Evolutionary conservation across 2,113 vertebrate genomes (phyloP).

Genomic region (Calyptommatus sinebrachiatus): DNA sequence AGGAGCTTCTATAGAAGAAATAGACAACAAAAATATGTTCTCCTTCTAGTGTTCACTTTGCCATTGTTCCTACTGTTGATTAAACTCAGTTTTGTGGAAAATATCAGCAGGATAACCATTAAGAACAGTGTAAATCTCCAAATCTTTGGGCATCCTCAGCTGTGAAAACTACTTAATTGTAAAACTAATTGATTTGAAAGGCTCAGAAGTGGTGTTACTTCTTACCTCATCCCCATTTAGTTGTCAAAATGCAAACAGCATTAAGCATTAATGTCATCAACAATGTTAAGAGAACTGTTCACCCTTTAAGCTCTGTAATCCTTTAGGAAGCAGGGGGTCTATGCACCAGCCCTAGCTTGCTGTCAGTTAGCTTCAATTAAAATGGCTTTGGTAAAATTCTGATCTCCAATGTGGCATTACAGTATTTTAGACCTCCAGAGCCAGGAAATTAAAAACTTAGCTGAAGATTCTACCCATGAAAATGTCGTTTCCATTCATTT

Average conservation of each 20-base stretch:
- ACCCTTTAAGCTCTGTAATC: conserved; percentile 50
- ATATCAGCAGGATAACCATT: conserved; percentile 42
- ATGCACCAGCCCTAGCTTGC: conserved; percentile 22
- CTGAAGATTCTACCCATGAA: no score
- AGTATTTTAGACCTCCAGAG: background rate
- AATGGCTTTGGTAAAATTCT: conserved; percentile 13
- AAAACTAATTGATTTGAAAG: conserved; percentile 46
- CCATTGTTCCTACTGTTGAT: conserved; percentile 3
- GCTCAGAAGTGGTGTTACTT: conserved; percentile 36
- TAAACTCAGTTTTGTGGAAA: conserved; percentile 37
- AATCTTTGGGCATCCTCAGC: conserved; percentile 2
- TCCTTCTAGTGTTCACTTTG: conserved; percentile 1
- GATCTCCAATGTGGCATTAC: background rate
- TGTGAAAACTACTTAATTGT: conserved; percentile 25
- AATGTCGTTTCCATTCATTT: no score
- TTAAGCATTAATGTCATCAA: conserved; percentile 42
- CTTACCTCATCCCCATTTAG: conserved; percentile 40
- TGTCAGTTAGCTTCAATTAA: conserved; percentile 28
- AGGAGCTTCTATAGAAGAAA: conserved; percentile 36
- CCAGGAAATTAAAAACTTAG: background rate
- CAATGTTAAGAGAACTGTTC: conserved; percentile 23
- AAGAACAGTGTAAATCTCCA: conserved; percentile 43
- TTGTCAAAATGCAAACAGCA: conserved; percentile 45
- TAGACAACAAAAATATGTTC: conserved; percentile 37
- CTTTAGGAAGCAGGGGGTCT: conserved; percentile 15